Conservation (phyloP, 2,888 invertebrate genomes). For the Volucella inanis region DNA sequence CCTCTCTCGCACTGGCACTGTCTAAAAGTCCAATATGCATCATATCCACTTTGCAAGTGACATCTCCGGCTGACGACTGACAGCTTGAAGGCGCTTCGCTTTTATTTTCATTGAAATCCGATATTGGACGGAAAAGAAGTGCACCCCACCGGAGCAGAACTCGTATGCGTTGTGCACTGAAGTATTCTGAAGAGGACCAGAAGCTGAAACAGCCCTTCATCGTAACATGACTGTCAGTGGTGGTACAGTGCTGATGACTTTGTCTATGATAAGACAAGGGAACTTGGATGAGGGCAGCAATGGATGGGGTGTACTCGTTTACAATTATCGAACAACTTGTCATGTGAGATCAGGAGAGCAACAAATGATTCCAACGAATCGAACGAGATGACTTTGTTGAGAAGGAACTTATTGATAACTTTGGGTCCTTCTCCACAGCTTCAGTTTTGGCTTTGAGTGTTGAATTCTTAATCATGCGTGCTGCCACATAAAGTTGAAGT, state of each 20-base stretch:
- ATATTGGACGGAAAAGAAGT: slow-evolving; percentile 62
- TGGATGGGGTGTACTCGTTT: slow-evolving; percentile 50
- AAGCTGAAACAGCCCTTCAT: not conserved
- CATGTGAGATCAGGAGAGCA: slow-evolving; percentile 65
- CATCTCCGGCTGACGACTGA: slow-evolving; percentile 65
- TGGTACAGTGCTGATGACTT: slow-evolving; percentile 60
- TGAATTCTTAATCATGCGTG: slow-evolving; percentile 59
- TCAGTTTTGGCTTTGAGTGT: slow-evolving; percentile 9
- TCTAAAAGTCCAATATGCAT: slow-evolving; percentile 73
- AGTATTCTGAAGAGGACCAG: slow-evolving; percentile 5
- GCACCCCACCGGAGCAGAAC: slow-evolving; percentile 36
- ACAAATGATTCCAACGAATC: slow-evolving; percentile 58
- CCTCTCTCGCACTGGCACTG: slow-evolving; percentile 43
- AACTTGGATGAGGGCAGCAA: slow-evolving; percentile 9
- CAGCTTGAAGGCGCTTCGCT: slow-evolving; percentile 72
- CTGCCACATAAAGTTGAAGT: slow-evolving; percentile 33
- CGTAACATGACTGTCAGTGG: not conserved
- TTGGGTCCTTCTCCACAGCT: not conserved
- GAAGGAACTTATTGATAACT: slow-evolving; percentile 44
- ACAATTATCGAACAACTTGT: slow-evolving; percentile 67
- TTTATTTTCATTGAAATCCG: slow-evolving; percentile 74
- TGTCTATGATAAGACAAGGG: slow-evolving; percentile 37
- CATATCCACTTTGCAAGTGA: slow-evolving; percentile 73
- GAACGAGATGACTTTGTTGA: slow-evolving; percentile 54
- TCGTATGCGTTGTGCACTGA: slow-evolving; percentile 7